Evolutionary conservation across 2,888 invertebrate genomes (phyloP), one percentile per base, ranked within the genome.

Genomic region (Volucella inflata): DNA sequence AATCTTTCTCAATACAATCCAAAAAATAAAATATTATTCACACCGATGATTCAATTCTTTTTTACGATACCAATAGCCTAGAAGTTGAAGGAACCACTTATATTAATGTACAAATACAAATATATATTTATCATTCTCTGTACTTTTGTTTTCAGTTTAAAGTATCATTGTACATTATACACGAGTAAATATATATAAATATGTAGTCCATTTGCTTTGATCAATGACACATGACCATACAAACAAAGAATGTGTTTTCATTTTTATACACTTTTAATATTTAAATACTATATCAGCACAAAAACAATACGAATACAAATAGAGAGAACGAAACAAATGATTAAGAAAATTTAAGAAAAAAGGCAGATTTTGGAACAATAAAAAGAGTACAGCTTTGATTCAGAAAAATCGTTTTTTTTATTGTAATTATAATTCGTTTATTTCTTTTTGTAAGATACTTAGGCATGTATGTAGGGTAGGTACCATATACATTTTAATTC

Each of bases 81-180:
- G 30, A 60, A 72, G 51, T 72, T 72, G 62, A 72, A 62, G 60
- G 72, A 44, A 12, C 12, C 71, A 50, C 30, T 59, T 71, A 51
- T 16, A 16, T 50, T 38, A n/a, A 55, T 11, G 44, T 8, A 11
- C 21, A 62, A 21, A 46, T 14, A 42, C 21, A 17, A 8, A 16
- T 17, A 59, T 44, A 44, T 44, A 12, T 4, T 30, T 30, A 30
- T 30, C 40, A 42, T 36, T 21, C 6, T 44, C 9, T 2, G 14
- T 17, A 12, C 16, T 48, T 46, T 3, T 57, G 46, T 57, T 38
- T 55, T 70, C 44, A 59, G 57, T 50, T n/a, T 67, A 8, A 4
- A 30, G 30, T 30, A 30, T 30, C 30, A 30, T 30, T 30, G 6
- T 30, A 30, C 6, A 30, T 30, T 30, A 1, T 30, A 30, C 30